Conservation (phyloP, 1,140 invertebrate species). For the Wasmannia auropunctata region DNA sequence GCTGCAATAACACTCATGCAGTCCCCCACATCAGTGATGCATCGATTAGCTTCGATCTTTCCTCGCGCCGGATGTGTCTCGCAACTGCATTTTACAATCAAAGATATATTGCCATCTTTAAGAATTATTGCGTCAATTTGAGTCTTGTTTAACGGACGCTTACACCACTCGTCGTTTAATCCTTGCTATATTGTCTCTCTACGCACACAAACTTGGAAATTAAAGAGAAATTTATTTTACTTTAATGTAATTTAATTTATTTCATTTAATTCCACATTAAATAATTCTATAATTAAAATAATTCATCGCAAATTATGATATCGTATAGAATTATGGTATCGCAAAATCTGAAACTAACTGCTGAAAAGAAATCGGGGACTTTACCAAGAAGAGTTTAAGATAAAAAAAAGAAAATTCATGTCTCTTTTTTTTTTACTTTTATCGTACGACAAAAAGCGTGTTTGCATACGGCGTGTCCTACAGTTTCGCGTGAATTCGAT, state of each 20-base stretch:
- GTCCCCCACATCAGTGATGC: background rate
- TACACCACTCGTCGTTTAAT: background rate
- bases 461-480: background rate
- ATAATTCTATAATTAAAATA: background rate
- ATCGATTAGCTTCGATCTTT: background rate
- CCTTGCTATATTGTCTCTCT: no score
- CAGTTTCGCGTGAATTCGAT: constrained; percentile 43
- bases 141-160: background rate
- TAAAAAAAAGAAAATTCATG: background rate
- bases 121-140: background rate
- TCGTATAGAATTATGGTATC: background rate
- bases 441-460: background rate
- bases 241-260: no score
- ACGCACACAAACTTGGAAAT: no score
- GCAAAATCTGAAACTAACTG: no score
- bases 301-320: no score
- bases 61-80: background rate
- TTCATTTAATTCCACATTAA: background rate
- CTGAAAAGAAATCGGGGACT: background rate
- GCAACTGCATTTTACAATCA: background rate
- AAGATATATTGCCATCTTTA: background rate
- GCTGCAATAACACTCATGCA: constrained; percentile 10
- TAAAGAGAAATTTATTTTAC: no score
- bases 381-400: background rate
- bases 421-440: background rate